Evolutionary conservation across 1,140 invertebrate genomes (phyloP), one percentile per base, ranked within the genome.

Genomic region (Psix sp.): DNA sequence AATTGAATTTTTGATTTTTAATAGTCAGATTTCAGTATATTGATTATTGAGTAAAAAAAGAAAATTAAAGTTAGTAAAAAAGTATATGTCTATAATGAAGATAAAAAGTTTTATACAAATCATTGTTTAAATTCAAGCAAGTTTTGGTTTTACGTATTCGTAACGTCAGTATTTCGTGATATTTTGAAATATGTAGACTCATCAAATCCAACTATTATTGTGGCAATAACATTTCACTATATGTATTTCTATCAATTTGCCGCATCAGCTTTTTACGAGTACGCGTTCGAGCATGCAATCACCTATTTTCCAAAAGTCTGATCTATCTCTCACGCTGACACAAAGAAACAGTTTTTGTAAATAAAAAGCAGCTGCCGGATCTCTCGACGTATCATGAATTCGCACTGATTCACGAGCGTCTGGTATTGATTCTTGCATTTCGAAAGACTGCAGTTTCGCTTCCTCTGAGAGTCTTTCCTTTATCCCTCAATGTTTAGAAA

Each of bases 381-480:
- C 7, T 33, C 35, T 2, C 14, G 7, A 9, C n/a, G 14, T 31
- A 59, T 38, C 14, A 16, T 18, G 18, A 57, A 38, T 43, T 46
- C 42, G 11, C 18, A 43, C 51, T 18, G n/a, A 39, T n/a, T 29
- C 49, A 39, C 36, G 31, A 39, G 18, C 38, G 31, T 46, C 60
- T 65, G 21, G 21, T 63, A 63, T 63, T 39, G 51, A 56, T 66
- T 66, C 35, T 10, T 40, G 21, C 24, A 24, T 40, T 48, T 51
- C 31, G 15, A 43, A n/a, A 49, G 26, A 49, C 51, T 49, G 45
- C 45, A 38, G 38, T 57, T 56, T 54, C 48, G 45, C 54, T 40
- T 46, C 18, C 45, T 38, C 33, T 16, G 48, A 45, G 20, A 65
- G 26, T 40, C 38, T 62, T 62, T 62, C 24, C 14, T 42, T 62